Evolutionary conservation across 92 coral and sea anemone genomes (phyloP).

Genomic region (Porites evermanni): DNA sequence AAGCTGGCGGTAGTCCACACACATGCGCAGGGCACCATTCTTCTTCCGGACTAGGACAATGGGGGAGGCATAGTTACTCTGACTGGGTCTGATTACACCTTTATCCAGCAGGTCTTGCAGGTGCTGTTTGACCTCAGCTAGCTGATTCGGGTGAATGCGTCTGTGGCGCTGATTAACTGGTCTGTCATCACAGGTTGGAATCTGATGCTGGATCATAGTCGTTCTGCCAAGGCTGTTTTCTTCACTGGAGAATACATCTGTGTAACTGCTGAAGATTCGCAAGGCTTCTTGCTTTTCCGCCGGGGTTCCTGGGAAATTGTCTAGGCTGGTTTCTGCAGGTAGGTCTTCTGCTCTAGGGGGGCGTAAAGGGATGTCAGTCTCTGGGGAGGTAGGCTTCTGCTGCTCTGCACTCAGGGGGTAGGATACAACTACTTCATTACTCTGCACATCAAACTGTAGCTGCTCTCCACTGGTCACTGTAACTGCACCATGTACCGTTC

Average conservation of each 20-base stretch:
- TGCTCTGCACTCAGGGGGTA: slow-evolving; percentile 48
- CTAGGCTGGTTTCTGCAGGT: neutral
- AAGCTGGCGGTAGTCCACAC: slow-evolving; percentile 41
- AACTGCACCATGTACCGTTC: slow-evolving; percentile 38
- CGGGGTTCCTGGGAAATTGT: no score
- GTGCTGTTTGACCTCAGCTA: slow-evolving; percentile 65
- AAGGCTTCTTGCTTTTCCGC: no score
- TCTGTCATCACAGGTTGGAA: neutral
- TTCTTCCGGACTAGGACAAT: slow-evolving; percentile 34
- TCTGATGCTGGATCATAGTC: no score
- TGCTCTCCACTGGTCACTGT: slow-evolving; percentile 45
- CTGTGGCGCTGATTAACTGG: no score
- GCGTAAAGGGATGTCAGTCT: slow-evolving; percentile 12
- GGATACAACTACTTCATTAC: slow-evolving; percentile 66
- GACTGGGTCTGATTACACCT: slow-evolving; percentile 48
- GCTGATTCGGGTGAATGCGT: slow-evolving; percentile 14
- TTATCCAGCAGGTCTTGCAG: slow-evolving; percentile 58
- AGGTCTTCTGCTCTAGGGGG: slow-evolving; percentile 8
- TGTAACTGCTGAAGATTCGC: no score
- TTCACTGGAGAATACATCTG: no score
- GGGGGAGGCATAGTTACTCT: slow-evolving; percentile 16
- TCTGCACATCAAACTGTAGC: slow-evolving; percentile 42
- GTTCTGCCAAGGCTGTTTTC: no score
- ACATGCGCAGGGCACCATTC: slow-evolving; percentile 34
- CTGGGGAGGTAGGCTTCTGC: slow-evolving; percentile 48